Percentiles rank a stretch among this genome's conserved stretches.
These are phyloP conservation scores for Psilopogon haemacephalus DNA, from an alignment of 2,113 vertebrate species.

Conservation along the genomic window DNA sequence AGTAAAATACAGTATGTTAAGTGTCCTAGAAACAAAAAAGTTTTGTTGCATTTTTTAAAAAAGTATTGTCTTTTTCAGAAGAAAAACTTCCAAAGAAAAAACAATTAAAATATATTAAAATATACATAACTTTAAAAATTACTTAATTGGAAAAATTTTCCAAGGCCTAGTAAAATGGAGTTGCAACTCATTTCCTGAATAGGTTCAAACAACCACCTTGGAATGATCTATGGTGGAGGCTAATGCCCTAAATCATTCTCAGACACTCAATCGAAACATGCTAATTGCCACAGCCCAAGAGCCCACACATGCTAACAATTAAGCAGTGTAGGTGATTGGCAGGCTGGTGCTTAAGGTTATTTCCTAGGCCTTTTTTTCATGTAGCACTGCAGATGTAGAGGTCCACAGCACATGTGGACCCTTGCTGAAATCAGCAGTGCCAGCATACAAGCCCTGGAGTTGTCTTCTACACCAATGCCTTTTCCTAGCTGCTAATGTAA, in stretches of 20 bases:
- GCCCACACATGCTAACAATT: background rate
- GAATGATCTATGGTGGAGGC: background rate
- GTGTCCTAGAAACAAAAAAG: background rate
- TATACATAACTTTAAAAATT: background rate
- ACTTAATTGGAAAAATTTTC: background rate
- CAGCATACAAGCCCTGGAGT: background rate
- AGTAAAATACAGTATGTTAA: background rate
- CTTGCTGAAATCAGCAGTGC: background rate
- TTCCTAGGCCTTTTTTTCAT: background rate
- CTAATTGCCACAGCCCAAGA: background rate
- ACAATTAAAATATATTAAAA: background rate
- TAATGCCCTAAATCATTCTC: background rate
- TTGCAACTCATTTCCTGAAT: background rate
- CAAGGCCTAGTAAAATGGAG: background rate
- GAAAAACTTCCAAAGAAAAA: no score
- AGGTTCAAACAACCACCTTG: background rate
- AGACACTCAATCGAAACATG: background rate
- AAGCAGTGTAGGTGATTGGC: background rate
- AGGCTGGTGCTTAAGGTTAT: background rate
- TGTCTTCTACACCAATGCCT: background rate
- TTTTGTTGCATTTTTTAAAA: background rate
- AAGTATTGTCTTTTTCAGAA: background rate
- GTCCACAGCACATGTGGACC: background rate
- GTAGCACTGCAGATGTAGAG: background rate
- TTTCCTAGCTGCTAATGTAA: background rate